Conservation (phyloP, 1,140 invertebrate genomes). For the Tenebrio molitor region DNA sequence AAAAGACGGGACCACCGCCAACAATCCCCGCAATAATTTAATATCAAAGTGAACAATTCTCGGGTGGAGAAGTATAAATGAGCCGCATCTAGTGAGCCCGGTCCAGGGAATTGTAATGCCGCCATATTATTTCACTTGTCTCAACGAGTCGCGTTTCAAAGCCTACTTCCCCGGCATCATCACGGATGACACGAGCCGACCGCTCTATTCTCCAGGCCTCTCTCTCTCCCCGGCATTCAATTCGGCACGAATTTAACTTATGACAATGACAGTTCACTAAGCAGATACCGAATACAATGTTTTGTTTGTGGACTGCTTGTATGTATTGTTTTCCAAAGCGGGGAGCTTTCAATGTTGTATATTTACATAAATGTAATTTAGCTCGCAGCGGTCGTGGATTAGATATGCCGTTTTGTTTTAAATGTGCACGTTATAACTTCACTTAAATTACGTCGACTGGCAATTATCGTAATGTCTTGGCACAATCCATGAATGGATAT, state of each 20-base stretch:
- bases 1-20: no score
- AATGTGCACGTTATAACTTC: conserved; percentile 9
- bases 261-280: conserved; percentile 41
- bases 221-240: conserved; percentile 19
- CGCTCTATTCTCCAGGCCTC: neutral
- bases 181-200: neutral
- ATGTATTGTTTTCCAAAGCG: conserved; percentile 43
- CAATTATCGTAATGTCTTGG: conserved; percentile 34
- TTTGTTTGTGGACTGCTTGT: conserved; percentile 42
- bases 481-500: conserved; percentile 8
- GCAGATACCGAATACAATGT: conserved; percentile 35
- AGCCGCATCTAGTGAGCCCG: neutral
- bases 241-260: conserved; percentile 33
- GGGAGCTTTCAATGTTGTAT: conserved; percentile 25
- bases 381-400: conserved; percentile 42
- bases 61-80: no score
- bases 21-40: no score
- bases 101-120: conserved; percentile 1
- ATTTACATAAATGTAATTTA: conserved; percentile 47
- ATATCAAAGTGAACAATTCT: no score
- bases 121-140: conserved; percentile 20
- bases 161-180: neutral
- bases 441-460: neutral
- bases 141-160: neutral
- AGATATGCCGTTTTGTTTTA: conserved; percentile 42